Evolutionary conservation across 2,113 vertebrate species (phyloP), one percentile per base, ranked within the genome.

Genomic region (Furnarius figulus): DNA sequence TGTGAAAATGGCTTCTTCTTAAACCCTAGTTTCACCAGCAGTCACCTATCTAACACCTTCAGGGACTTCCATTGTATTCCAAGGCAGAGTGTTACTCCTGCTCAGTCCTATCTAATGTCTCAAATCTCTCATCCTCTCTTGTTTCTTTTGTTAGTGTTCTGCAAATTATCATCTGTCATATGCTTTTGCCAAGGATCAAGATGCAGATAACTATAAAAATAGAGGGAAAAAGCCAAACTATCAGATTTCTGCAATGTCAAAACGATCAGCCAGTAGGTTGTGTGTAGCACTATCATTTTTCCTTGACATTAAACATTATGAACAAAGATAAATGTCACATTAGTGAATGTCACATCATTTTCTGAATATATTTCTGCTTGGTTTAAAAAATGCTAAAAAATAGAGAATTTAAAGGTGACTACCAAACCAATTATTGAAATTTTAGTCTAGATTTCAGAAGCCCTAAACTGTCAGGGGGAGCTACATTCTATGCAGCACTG

Each of bases 181-280:
- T 93, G 91, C 65, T 82, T 91, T 97, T 87, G 63, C 91, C 62
- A 94, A 91, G 93, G 93, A 68, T 67, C 92, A 96, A 95, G 72
- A 84, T 90, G 90, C 58, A 68, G 49, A 80, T 71, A 95, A 95
- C 93, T 96, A 96, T 81, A 95, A 97, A 97, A 97, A 97, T 65
- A 98, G 93, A 97, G 91, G 90, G 90, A 68, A 76, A 92, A 77
- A 59, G 40, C 24, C 67, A 97, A 97, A 96, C 33, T 44, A 94
- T 96, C 95, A 61, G 49, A 93, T 97, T 97, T 97, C 95, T 92
- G 89, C 89, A 95, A 79, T 65, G 65, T 68, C 95, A 90, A 85
- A 83, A 86, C 70, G 81, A 88, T 95, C 80, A 92, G 55, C 33
- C 73, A 85, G 66, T 92, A 90, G 83, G 35, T 85, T 93, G 55